phyloP scores from a whole-genome alignment of 2,888 invertebrate genomes.

The Hermodice carunculata region DNA sequence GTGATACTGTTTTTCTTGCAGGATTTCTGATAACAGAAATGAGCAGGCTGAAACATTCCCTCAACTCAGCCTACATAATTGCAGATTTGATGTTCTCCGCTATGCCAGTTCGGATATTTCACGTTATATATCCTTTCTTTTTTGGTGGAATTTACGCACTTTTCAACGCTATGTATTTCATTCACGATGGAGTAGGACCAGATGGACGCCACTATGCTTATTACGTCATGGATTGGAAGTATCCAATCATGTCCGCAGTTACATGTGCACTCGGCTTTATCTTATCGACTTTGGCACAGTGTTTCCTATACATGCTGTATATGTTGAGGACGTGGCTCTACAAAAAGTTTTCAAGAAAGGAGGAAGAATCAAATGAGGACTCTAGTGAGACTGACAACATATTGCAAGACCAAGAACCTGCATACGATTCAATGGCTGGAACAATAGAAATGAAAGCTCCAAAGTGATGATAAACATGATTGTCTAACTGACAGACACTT shows the following conservation, averaged over 20 bases:
- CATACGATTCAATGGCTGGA: no score
- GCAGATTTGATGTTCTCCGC: constrained; percentile 55
- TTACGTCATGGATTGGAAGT: constrained; percentile 61
- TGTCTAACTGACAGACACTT: no score
- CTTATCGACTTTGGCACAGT: constrained; percentile 33
- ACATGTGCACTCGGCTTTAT: constrained; percentile 57
- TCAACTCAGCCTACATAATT: constrained; percentile 57
- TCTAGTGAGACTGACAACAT: no score
- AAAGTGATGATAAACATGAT: no score
- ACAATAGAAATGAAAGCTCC: no score
- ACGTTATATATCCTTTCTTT: constrained; percentile 57
- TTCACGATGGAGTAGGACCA: constrained; percentile 54
- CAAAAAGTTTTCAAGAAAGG: no score
- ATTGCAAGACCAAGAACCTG: no score
- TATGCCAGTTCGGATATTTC: constrained; percentile 59
- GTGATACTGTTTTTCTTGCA: constrained; percentile 36
- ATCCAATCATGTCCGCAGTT: constrained; percentile 58
- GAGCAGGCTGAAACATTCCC: constrained; percentile 59
- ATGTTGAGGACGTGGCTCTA: background rate
- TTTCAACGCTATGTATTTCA: constrained; percentile 64
- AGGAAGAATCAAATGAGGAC: no score
- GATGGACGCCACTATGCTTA: constrained; percentile 59
- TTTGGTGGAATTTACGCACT: constrained; percentile 59
- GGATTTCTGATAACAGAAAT: constrained; percentile 51
- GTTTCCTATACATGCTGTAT: background rate